Conservation (phyloP, 2,888 invertebrate species). For the Neoitamus cyanurus region DNA sequence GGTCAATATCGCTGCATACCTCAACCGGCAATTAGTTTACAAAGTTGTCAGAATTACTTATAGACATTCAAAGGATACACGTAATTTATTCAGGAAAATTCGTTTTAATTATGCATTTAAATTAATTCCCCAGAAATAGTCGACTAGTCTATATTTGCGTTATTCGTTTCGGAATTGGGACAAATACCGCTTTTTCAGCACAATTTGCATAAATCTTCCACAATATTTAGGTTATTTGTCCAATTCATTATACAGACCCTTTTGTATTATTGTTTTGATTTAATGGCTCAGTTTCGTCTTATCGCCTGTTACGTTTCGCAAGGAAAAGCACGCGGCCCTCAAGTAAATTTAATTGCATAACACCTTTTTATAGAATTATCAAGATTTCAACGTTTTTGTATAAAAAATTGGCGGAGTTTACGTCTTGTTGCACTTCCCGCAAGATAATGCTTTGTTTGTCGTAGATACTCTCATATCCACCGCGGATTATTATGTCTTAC, state of each 20-base stretch:
- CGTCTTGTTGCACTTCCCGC: not conserved
- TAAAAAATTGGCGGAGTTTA: not conserved
- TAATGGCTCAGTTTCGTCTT: not conserved
- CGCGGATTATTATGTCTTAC: not conserved
- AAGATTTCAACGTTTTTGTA: not conserved
- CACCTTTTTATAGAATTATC: not conserved
- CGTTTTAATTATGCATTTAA: not conserved
- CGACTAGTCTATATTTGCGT: not conserved
- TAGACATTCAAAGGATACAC: not conserved
- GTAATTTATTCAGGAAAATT: not conserved
- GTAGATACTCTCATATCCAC: not conserved
- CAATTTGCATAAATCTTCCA: not conserved
- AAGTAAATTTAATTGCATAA: not conserved
- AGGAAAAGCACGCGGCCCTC: not conserved
- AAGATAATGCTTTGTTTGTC: not conserved
- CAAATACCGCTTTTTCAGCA: not conserved
- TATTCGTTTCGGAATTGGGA: not conserved
- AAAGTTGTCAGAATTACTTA: not conserved
- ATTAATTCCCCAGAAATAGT: not conserved
- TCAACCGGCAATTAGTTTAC: not conserved
- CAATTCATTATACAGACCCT: not conserved
- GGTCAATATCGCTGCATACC: not conserved
- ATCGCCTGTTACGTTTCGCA: not conserved
- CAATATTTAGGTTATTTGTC: not conserved
- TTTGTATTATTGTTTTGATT: not conserved